Evolutionary conservation across 2,113 vertebrate genomes (phyloP).

Genomic region (Phalacrocorax carbo): DNA sequence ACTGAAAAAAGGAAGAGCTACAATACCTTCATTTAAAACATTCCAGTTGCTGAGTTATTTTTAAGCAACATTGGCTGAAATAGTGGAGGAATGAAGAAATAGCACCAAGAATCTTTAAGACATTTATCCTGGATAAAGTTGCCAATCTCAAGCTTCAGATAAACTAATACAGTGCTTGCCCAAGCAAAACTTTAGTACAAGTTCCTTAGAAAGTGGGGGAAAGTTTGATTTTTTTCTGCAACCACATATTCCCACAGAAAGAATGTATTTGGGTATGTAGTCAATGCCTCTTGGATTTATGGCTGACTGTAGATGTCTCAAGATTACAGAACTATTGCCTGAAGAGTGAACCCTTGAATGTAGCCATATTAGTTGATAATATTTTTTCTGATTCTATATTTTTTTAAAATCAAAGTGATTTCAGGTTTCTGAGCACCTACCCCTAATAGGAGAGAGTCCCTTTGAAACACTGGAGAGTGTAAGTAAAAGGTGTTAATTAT

Average conservation of each 20-base stretch:
- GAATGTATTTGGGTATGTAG: neutral
- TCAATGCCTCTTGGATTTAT: neutral
- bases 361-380: neutral
- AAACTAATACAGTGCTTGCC: neutral
- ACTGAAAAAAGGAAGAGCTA: neutral
- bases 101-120: neutral
- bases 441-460: neutral
- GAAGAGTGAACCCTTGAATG: neutral
- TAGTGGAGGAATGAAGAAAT: neutral
- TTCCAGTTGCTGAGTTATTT: neutral
- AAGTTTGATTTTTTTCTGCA: neutral
- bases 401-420: neutral
- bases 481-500: slow-evolving; percentile 65
- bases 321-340: neutral
- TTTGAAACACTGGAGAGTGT: slow-evolving; percentile 28
- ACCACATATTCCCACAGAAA: neutral
- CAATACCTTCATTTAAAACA: neutral
- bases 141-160: neutral
- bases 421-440: slow-evolving; percentile 13
- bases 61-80: neutral
- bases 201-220: neutral
- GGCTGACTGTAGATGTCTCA: neutral
- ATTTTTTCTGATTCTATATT: neutral
- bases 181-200: neutral
- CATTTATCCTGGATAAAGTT: neutral